Evolutionary conservation across 2,797 vertebrate genomes (phyloP), one percentile per base, ranked within the genome.

Genomic region (Allobates femoralis): DNA sequence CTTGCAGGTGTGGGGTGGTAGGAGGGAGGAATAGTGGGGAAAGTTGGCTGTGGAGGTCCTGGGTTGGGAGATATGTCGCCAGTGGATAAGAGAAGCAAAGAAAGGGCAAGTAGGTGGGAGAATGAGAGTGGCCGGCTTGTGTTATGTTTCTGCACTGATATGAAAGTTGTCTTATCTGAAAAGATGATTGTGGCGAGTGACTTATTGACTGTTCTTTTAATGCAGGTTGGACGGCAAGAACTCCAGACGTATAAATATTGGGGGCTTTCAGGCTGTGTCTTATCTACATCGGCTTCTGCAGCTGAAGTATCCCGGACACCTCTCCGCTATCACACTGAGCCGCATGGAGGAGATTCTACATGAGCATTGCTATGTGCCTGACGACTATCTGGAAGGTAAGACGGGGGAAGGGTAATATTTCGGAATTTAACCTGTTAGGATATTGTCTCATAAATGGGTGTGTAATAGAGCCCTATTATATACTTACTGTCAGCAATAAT

Each of bases 301-400:
- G 92, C 95, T 99, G 5, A 99, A 99, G 87, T 99, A 99, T 79
- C 98, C 98, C 0, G 98, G 96, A 10, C 97, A 99, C 75, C 94
- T 98, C 0, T 94, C 96, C 0, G 96, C 96, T 78, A 94, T 99
- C 89, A 99, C 98, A 0, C 96, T 98, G 28, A 98, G 97, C 90
- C 97, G 98, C n/a, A 97, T 98, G 96, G 98, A 99, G 91, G 97
- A 99, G 88, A 96, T 99, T 81, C 93, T 99, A 83, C 97, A 99
- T 0, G 95, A 97, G 46, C 98, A 99, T 90, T 97, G 98, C 91
- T 99, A 99, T 89, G 82, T 96, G 0, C 97, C 97, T 0, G 92
- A 94, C 53, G 97, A 99, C 92, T 99, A 99, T 19, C 93, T 91
- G 15, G 94, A 96, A 91, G 98, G 98, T 96, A 91, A 90, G 66